Conservation (phyloP, 2,797 vertebrate species). For the Pipistrellus nathusii region DNA sequence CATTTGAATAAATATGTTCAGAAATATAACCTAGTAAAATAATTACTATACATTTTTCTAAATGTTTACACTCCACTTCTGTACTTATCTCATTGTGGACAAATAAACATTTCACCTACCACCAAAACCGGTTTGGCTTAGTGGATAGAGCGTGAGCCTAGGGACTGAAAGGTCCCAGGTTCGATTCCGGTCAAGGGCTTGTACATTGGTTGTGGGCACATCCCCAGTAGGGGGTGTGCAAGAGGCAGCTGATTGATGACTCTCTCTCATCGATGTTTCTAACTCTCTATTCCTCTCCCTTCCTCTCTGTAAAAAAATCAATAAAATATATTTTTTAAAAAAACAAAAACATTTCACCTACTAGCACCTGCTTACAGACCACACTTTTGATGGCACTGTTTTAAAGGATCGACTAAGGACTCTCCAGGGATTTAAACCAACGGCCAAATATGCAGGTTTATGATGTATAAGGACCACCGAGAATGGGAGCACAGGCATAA, state of each 20-base stretch:
- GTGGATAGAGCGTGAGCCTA: too few species aligned
- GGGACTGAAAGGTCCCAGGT: too few species aligned
- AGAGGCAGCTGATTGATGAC: too few species aligned
- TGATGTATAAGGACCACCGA: background rate
- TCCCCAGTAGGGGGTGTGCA: too few species aligned
- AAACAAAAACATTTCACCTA: background rate
- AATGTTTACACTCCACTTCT: background rate
- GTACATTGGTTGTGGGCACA: too few species aligned
- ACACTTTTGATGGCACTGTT: background rate
- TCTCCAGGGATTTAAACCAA: slow-evolving; percentile 14
- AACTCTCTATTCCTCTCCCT: too few species aligned
- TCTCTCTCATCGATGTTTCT: too few species aligned
- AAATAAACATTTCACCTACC: background rate
- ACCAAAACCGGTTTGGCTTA: too few species aligned
- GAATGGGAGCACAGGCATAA: background rate
- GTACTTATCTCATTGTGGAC: background rate
- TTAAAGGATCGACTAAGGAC: background rate
- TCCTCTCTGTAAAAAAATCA: too few species aligned
- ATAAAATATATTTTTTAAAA: too few species aligned
- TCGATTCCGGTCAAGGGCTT: too few species aligned
- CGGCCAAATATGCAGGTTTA: background rate
- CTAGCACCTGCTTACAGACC: background rate
- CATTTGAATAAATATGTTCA: background rate
- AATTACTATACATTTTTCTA: slow-evolving; percentile 18
- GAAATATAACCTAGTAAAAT: background rate